Base-by-base conservation (phyloP, 2,888 invertebrate genomes). In the Hirtodrosophila histrioides region DNA sequence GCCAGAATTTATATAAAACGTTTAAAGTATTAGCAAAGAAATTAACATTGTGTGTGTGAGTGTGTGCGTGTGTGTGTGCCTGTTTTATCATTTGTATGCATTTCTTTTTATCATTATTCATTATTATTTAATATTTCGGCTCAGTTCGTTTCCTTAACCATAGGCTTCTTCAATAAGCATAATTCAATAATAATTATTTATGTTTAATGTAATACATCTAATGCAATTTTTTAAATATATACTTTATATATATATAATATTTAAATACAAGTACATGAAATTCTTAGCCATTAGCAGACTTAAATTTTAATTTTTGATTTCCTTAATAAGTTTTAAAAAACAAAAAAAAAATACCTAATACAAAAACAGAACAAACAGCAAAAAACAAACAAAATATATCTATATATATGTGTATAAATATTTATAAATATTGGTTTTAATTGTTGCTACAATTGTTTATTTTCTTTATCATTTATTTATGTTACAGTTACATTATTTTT, bases 311-410 rank as follows among this genome's bases (percentile, higher is more conserved):
- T 83, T 81, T 79, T 84, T 75, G 61, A 86, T 75, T 85, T 84
- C 82, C 83, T 79, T 85, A 85, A 84, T 86, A 84, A 73, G 83
- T 69, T 79, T 75, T 58, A 63, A 54, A 48, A n/a, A n/a, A n/a
- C n/a, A n/a, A n/a, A n/a, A n/a, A n/a, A n/a, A n/a, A n/a, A 46
- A 50, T 53, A 44, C 58, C 24, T 58, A 60, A 62, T 43, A 76
- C 51, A 74, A 67, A 51, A 62, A 67, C 58, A 73, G 53, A 11
- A 9, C 33, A 63, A 69, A 65, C 23, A 57, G 36, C 35, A 64
- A 56, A 51, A 58, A 23, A 48, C 45, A 51, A 43, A 60, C 39
- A 69, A 64, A 36, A 69, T 67, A 78, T 61, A 79, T 76, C n/a
- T n/a, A 70, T 77, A 78, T 78, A 79, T 45, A 64, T 60, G 50